phyloP scores from a whole-genome alignment of 2,113 vertebrate genomes.

The cat (Felis catus) region DNA sequence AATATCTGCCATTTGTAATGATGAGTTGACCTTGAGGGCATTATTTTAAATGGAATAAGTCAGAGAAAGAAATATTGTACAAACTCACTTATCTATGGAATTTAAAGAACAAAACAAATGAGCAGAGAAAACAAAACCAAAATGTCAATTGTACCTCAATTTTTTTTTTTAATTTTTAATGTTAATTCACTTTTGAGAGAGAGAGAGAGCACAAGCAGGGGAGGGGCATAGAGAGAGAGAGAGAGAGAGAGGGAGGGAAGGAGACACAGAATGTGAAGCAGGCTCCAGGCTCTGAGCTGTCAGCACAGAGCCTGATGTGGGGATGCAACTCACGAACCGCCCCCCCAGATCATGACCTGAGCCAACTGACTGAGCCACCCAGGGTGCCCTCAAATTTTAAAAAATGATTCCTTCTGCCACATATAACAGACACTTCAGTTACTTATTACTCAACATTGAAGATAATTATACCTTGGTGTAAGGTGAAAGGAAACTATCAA shows the following conservation, averaged over 20 bases:
- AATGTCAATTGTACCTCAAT: no score
- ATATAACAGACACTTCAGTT: slow-evolving; percentile 6
- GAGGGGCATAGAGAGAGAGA: no score
- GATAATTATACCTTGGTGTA: not conserved
- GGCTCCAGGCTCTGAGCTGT: no score
- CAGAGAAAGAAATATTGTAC: not conserved
- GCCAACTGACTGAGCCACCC: no score
- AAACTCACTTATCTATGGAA: not conserved
- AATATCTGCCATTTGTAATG: not conserved
- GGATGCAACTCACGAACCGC: no score
- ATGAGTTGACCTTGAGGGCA: not conserved
- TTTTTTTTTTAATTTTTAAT: no score
- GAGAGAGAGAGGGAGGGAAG: no score
- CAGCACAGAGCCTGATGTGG: no score
- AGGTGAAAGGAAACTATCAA: slow-evolving; percentile 19
- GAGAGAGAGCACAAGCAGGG: no score
- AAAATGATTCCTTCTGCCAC: not conserved
- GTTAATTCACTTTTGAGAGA: no score
- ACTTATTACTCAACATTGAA: slow-evolving; percentile 39
- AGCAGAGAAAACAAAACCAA: not conserved
- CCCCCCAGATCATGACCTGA: no score
- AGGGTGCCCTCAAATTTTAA: not conserved
- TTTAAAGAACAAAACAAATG: not conserved
- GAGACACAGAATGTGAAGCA: no score
- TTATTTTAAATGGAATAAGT: not conserved